A percentile compares a stretch with the other conserved stretches of the same genome.
phyloP scores from a whole-genome alignment of 2,888 invertebrate species.

The Chrysolina haemoptera region DNA sequence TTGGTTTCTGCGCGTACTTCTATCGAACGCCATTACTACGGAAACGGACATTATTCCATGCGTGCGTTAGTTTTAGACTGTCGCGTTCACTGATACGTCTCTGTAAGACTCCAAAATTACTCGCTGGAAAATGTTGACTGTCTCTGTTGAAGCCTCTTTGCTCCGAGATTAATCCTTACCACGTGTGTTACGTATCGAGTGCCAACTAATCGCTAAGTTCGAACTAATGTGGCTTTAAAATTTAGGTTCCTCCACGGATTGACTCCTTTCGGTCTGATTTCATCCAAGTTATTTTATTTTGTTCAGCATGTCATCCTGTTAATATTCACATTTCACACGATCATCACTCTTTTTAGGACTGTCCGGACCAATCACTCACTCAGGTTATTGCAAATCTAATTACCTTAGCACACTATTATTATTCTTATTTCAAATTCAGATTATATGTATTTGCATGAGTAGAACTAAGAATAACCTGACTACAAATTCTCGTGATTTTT shows the following conservation, averaged over 20 bases:
- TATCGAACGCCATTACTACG: conserved; percentile 24
- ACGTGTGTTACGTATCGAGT: conserved; percentile 37
- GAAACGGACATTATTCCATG: conserved; percentile 25
- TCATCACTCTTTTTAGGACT: conserved; percentile 31
- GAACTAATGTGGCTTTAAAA: not conserved
- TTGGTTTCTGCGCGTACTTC: conserved; percentile 60
- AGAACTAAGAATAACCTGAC: not conserved
- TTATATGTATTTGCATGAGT: conserved; percentile 10
- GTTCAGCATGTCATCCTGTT: conserved; percentile 38
- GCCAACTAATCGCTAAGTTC: conserved; percentile 26
- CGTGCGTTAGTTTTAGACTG: conserved; percentile 18
- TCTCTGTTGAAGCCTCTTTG: not conserved
- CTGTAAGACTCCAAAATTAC: not conserved
- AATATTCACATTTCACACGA: conserved; percentile 34
- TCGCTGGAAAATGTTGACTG: conserved; percentile 6
- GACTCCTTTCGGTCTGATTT: conserved; percentile 31
- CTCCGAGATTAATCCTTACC: conserved; percentile 31
- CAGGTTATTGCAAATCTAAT: conserved; percentile 17
- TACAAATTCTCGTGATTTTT: too few relatives aligned
- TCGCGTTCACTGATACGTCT: conserved; percentile 15
- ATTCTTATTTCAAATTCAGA: too few relatives aligned
- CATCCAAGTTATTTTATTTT: conserved; percentile 34
- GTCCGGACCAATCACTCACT: not conserved
- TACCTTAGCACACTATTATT: not conserved
- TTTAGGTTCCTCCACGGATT: not conserved